Evolutionary conservation across 2,113 vertebrate species (phyloP), one percentile per base, ranked within the genome.

Genomic region (Marmota monax): DNA sequence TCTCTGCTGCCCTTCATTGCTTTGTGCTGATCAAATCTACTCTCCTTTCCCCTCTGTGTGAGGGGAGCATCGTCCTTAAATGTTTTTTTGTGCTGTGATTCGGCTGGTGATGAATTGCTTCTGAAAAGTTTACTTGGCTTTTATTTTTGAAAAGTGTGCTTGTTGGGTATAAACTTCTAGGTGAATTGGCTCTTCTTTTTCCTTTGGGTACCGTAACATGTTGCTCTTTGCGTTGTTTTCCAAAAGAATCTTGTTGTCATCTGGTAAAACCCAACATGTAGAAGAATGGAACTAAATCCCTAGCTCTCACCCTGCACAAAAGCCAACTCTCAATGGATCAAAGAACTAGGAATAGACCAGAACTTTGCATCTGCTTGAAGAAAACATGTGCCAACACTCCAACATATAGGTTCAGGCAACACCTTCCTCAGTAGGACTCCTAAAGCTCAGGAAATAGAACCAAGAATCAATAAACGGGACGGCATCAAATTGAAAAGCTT

Each of bases 61-160:
- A 84, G 27, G 67, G 72, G 29, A 48, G 73, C 5, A 42, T 42
- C 5, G 84, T 90, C 25, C n/a, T 51, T 45, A 85, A 63, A 65
- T 20, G 22, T 27, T 92, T 74, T 51, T 20, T 76, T 82, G 14
- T 37, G 25, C 4, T 45, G 16, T 10, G 65, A 13, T 42, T 76
- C 45, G 14, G 29, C 34, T 58, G 67, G 27, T 58, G 17, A 84
- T 77, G 22, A 56, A 65, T 58, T 84, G 53, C 18, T 84, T 90
- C 56, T 86, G 32, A 63, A 92, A 89, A 86, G 48, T 80, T 53
- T 58, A 63, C 65, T 93, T 92, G 69, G 63, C 32, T 34, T 87
- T 92, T 58, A 5, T 67, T 88, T 94, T 88, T 67, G 22, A 86
- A 83, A 86, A 34, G 48, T 37, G 34, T 85, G 2, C 82, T 76